A percentile compares a stretch with the other conserved stretches of the same genome.
Evolutionary conservation across 2,888 invertebrate species (phyloP).

Genomic region (Tribolium freemani): DNA sequence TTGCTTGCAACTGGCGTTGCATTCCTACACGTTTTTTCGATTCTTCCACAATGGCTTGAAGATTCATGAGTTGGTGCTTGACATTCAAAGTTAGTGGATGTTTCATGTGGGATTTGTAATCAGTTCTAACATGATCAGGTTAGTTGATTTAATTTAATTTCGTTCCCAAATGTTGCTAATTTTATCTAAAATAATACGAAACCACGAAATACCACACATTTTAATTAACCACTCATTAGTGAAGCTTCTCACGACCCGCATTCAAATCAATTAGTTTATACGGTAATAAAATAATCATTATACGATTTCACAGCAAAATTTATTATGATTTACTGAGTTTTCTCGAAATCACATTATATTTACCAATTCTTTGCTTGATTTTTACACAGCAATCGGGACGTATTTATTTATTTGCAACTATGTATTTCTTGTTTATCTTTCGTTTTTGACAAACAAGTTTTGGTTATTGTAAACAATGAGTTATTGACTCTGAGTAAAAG

Average conservation of each 20-base stretch:
- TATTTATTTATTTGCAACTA: too few species aligned
- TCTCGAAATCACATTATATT: too few species aligned
- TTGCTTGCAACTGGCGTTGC: constrained; percentile 21
- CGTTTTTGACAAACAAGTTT: too few species aligned
- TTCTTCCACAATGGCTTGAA: constrained; percentile 14
- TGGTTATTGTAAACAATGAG: background rate
- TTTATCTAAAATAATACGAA: background rate
- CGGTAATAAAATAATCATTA: too few species aligned
- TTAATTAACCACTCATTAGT: background rate
- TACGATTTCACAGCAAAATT: too few species aligned
- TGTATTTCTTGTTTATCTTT: too few species aligned
- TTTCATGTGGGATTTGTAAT: background rate
- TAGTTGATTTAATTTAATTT: constrained; percentile 3
- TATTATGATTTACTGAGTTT: too few species aligned
- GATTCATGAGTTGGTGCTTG: constrained; percentile 18
- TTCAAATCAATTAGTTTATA: background rate
- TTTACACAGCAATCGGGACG: too few species aligned
- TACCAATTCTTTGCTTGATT: too few species aligned
- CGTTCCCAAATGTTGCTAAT: background rate
- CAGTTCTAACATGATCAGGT: constrained; percentile 17
- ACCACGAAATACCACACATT: background rate
- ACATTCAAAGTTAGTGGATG: constrained; percentile 10
- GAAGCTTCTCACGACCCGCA: background rate
- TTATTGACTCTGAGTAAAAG: too few species aligned
- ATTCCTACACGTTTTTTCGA: constrained; percentile 30